A percentile compares a stretch with the other conserved stretches of the same genome.
Conservation (phyloP, 2,888 invertebrate genomes). For the Eucera pruinosa region DNA sequence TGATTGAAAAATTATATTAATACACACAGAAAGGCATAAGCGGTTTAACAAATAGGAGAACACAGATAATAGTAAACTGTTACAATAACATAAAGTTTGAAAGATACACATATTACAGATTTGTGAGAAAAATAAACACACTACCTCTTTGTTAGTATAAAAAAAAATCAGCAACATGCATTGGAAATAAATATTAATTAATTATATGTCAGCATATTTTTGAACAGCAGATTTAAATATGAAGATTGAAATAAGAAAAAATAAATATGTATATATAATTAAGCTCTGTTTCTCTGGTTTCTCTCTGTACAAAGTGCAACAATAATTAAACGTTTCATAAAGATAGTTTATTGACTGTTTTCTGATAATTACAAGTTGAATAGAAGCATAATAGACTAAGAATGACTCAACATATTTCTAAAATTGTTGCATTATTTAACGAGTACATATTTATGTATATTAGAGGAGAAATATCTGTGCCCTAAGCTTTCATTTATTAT, state of each 20-base stretch:
- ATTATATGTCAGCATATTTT: conserved; percentile 2
- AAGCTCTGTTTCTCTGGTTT: too few species aligned
- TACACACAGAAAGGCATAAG: conserved; percentile 35
- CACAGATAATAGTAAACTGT: not conserved
- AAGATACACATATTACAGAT: not conserved
- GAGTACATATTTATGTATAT: conserved; percentile 25
- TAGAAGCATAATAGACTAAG: conserved; percentile 42
- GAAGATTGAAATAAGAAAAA: not conserved
- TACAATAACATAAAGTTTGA: not conserved
- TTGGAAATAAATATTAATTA: conserved; percentile 33
- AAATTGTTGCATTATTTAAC: conserved; percentile 38
- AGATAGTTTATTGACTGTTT: conserved; percentile 59
- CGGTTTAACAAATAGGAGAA: conserved; percentile 14
- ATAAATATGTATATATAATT: not conserved
- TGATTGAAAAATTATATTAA: conserved; percentile 21
- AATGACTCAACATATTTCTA: conserved; percentile 41
- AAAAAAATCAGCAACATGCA: conserved; percentile 40
- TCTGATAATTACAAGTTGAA: conserved; percentile 49
- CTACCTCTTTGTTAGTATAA: conserved; percentile 10
- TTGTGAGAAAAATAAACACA: not conserved
- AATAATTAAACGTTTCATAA: conserved; percentile 36
- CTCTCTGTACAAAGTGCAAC: too few species aligned
- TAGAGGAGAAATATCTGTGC: conserved; percentile 28
- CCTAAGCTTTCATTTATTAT: conserved; percentile 24
- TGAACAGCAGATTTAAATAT: conserved; percentile 1